These are phyloP conservation scores for Trisateles emortualis DNA, from an alignment of 2,888 invertebrate species.

Conservation along the genomic window DNA sequence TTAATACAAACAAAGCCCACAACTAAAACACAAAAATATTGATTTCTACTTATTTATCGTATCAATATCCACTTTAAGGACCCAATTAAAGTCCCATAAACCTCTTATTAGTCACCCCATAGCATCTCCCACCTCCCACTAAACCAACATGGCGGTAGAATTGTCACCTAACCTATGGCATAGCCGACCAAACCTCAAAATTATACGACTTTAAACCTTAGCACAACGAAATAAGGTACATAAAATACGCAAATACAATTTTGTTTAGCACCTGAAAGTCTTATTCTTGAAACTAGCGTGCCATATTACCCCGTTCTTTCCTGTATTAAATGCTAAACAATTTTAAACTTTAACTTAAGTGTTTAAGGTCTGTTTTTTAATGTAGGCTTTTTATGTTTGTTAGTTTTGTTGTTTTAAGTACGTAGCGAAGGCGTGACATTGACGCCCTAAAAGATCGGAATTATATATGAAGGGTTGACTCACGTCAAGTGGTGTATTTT, in stretches of 20 bases:
- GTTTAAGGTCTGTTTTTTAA: slow-evolving; percentile 47
- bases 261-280: slow-evolving; percentile 67
- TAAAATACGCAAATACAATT: slow-evolving; percentile 31
- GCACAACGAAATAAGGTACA: slow-evolving; percentile 31
- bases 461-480: slow-evolving; percentile 83
- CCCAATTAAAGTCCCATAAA: slow-evolving; percentile 83
- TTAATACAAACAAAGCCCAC: slow-evolving; percentile 23
- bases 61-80: slow-evolving; percentile 70
- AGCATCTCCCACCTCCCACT: slow-evolving; percentile 66
- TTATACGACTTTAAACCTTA: slow-evolving; percentile 32
- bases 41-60: slow-evolving; percentile 56
- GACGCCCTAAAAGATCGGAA: slow-evolving; percentile 79
- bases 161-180: slow-evolving; percentile 79
- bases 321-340: slow-evolving; percentile 24
- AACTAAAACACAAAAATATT: slow-evolving; percentile 69
- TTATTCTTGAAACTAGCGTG: slow-evolving; percentile 77
- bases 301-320: slow-evolving; percentile 72
- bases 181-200: slow-evolving; percentile 38
- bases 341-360: slow-evolving; percentile 29
- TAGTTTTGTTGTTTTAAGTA: slow-evolving; percentile 74
- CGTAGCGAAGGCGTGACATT: slow-evolving; percentile 83
- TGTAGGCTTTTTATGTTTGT: slow-evolving; percentile 47
- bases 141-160: slow-evolving; percentile 84
- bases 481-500: slow-evolving; percentile 76
- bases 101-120: slow-evolving; percentile 81